Evolutionary conservation across 1,140 invertebrate genomes (phyloP), one percentile per base, ranked within the genome.

Genomic region (Adoxophyes honmai): DNA sequence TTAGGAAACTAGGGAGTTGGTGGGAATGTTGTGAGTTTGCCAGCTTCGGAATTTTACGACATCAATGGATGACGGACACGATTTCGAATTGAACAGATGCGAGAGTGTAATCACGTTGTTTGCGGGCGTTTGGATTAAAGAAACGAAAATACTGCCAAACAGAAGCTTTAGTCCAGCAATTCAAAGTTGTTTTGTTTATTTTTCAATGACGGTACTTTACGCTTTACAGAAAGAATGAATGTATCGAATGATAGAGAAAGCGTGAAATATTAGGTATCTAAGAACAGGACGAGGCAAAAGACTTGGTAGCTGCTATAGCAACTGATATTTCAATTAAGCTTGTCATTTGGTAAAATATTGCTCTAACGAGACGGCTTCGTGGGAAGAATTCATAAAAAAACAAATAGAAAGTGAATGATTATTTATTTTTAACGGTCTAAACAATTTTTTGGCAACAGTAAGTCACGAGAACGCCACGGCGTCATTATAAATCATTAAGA

Each of bases 401-500:
- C 11, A 56, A 53, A 52, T 60, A 59, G 60, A 66, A 60, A 62
- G 52, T 58, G 57, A 42, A 38, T 37, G 42, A 48, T 48, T 48
- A 48, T 48, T 48, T 48, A 16, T 48, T 48, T 33, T 58, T 67
- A 69, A 67, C 62, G 61, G 67, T 65, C 62, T 37, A 56, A 68
- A 64, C 52, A 62, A 52, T 55, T 65, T 64, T 70, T 71, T 70
- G 66, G 64, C 62, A 69, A 69, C 61, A 61, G 58, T 63, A 66
- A 63, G 56, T 64, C 52, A 62, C 60, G 60, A 65, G 60, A 66
- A 52, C 69, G 60, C 59, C 61, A 56, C 56, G 63, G 55, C 59
- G 38, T 61, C 57, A 66, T 59, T 65, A 55, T 60, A 59, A 62
- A 68, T 63, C 65, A 73, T 73, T 70, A 71, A 58, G 55, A 53